These are phyloP conservation scores for Ectropis grisescens DNA, from an alignment of 1,140 invertebrate genomes.

Conservation along the genomic window DNA sequence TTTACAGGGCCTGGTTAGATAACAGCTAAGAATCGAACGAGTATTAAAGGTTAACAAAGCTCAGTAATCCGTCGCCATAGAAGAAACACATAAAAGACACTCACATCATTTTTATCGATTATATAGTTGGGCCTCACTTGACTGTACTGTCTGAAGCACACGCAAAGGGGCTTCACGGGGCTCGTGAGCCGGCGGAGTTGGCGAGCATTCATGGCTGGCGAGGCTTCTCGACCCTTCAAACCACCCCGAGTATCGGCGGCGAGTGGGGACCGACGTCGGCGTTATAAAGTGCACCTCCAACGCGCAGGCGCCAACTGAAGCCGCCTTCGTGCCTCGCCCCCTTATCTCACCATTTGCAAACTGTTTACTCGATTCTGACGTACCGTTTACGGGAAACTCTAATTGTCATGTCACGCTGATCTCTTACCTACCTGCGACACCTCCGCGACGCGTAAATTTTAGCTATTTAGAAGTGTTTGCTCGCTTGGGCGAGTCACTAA, in stretches of 20 bases:
- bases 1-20: not conserved
- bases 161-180: conserved; percentile 23
- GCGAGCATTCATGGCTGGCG: conserved; percentile 37
- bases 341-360: conserved; percentile 35
- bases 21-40: not conserved
- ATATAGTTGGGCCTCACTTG: conserved; percentile 62
- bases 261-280: conserved; percentile 21
- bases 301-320: conserved; percentile 55
- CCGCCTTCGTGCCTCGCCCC: conserved; percentile 18
- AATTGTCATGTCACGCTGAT: conserved; percentile 1
- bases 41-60: too few species aligned
- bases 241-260: conserved; percentile 2
- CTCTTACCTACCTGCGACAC: too few species aligned
- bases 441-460: too few species aligned
- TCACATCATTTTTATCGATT: conserved; percentile 49
- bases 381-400: conserved; percentile 22
- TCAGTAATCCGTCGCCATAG: too few species aligned
- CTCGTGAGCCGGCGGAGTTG: conserved; percentile 38
- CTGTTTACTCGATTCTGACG: conserved; percentile 45
- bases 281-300: conserved; percentile 17
- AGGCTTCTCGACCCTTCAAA: conserved; percentile 1
- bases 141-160: conserved; percentile 45
- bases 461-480: too few species aligned
- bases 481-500: too few species aligned
- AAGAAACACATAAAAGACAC: conserved; percentile 33